Base-by-base conservation (phyloP, 2,113 vertebrate species). In the Gymnocephalus cernua region DNA sequence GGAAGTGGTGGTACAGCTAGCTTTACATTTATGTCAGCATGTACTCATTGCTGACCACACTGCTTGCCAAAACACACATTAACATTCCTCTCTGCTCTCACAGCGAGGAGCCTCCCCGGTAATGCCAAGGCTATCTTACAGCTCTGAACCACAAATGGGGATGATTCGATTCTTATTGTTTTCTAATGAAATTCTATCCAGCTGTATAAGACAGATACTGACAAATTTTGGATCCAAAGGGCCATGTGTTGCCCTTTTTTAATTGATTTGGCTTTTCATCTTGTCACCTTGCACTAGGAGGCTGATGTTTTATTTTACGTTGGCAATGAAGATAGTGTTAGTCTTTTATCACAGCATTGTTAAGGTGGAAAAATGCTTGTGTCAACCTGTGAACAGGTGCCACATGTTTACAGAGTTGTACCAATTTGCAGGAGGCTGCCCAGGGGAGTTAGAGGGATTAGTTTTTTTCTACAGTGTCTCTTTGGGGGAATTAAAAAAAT, bases 11-110 rank as follows among this genome's bases (percentile, higher is more conserved):
- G 19, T 27, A 51, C 70, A 68, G 74, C 69, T 57, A 27, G 68
- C 66, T 85, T 88, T 84, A 75, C 54, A 45, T 88, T 88, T 70
- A 71, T 86, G 85, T 86, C 74, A 78, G 74, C 80, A 27, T 62
- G 79, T 78, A 27, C 57, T 81, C 59, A 18, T 21, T 86, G 59
- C 76, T 83, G 83, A 89, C 82, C 58, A 21, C 6, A 0, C 80
- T 32, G 45, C 56, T 38, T 91, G 90, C 87, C 86, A 92, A 91
- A 92, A 89, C 75, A 88, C 79, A 87, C 85, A 91, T 86, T 90
- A 86, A 85, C 85, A 87, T 90, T 89, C 87, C 80, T 83, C 14
- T 71, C 47, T 66, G 68, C 23, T 82, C 65, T 79, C 61, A 79
- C 66, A 54, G 64, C 7, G 29, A 87, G 75, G 61, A 83, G 74